Base-by-base conservation (phyloP, 2,888 invertebrate genomes). In the Embidobia sp. region DNA sequence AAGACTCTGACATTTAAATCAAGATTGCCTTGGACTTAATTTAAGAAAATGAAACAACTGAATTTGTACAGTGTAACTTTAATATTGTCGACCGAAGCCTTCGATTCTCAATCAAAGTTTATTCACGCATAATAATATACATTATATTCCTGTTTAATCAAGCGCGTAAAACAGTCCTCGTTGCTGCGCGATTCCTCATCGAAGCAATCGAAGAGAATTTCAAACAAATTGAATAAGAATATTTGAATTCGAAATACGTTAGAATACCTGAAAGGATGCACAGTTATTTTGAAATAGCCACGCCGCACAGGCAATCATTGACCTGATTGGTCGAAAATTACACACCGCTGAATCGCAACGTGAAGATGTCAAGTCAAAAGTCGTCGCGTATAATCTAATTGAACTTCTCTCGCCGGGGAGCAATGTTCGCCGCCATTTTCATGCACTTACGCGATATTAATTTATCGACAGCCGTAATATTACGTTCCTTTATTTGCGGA, bases 261-360 rank as follows among this genome's bases (percentile, higher is more conserved):
- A 2, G 3, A 10, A 10, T 61, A 16, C 10, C 33, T 3, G 49
- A 37, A 48, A 4, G 6, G 40, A 35, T 29, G 40, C 27, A 64
- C 51, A 48, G 64, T 46, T 63, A 63, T 8, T 15, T 10, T 49
- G 13, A 13, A 29, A 40, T 22, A 64, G 48, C 57, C 37, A 37
- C n/a, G 27, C 37, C 26, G n/a, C 53, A 33, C 13, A 55, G 15
- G 66, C 33, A 40, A 55, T 55, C 46, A 66, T 66, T 66, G 66
- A 66, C 66, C 66, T 55, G 66, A 66, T 66, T 66, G 55, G 66
- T 46, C 49, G 66, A 53, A 66, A 66, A 66, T 66, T 66, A 66
- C 16, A 66, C 66, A 55, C 55, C 55, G 46, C n/a, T 27, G 7
- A 29, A 55, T 35, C 37, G 53, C 53, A 26, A 53, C 44, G 44